Percentiles rank a stretch among this genome's conserved stretches.
Conservation (phyloP, 2,797 vertebrate genomes). For the Poecilia velifera region DNA sequence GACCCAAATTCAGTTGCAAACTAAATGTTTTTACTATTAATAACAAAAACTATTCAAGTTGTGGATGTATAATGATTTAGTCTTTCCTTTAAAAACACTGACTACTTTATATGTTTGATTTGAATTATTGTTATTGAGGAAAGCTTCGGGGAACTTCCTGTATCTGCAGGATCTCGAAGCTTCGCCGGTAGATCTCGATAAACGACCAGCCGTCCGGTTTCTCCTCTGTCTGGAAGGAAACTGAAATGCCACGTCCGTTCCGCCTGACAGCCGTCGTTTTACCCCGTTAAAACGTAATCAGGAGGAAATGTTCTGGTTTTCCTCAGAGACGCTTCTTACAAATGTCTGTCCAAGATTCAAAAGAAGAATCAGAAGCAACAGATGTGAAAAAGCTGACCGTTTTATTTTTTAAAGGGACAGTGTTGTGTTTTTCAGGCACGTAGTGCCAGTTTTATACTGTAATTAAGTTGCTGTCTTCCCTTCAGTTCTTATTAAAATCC, state of each 20-base stretch:
- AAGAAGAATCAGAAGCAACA: constrained; percentile 29
- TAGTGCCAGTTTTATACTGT: background rate
- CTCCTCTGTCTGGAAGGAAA: background rate
- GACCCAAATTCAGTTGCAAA: no score
- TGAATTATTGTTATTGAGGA: background rate
- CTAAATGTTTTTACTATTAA: no score
- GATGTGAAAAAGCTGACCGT: constrained; percentile 27
- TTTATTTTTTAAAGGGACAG: background rate
- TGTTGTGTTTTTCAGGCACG: no score
- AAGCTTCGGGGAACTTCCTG: background rate
- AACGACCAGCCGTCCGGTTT: constrained; percentile 1
- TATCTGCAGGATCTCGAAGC: background rate
- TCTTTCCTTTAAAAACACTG: background rate
- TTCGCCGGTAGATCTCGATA: constrained; percentile 5
- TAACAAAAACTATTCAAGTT: no score
- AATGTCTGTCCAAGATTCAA: constrained; percentile 12
- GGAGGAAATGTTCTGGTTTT: constrained; percentile 21
- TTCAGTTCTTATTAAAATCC: background rate
- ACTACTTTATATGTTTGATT: background rate
- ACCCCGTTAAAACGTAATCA: constrained; percentile 27
- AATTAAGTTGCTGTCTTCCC: background rate
- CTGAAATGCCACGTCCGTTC: background rate
- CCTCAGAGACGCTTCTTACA: constrained; percentile 21
- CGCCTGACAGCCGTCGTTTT: constrained; percentile 13
- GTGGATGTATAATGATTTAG: background rate